phyloP scores from a whole-genome alignment of 2,797 vertebrate genomes.

The Scolopax bukidnonensis region DNA sequence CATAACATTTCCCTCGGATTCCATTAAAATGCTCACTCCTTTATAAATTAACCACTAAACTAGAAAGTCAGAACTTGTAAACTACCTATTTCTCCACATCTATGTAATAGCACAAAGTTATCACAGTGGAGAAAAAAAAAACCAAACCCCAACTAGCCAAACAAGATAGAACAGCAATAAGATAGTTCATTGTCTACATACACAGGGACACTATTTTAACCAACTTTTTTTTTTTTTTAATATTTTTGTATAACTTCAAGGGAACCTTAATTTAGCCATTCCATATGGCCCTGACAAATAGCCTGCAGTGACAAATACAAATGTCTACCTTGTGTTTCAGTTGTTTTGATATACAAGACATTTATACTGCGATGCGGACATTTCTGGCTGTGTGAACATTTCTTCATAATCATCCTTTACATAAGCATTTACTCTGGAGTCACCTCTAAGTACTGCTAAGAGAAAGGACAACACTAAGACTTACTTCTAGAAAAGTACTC shows the following conservation, averaged over 20 bases:
- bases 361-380: background rate
- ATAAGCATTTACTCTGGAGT: background rate
- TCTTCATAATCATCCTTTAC: background rate
- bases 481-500: background rate
- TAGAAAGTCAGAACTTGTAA: background rate
- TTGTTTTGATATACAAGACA: background rate
- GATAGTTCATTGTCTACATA: background rate
- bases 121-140: background rate
- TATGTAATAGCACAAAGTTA: background rate
- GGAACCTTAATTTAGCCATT: background rate
- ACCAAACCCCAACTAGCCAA: background rate
- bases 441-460: background rate
- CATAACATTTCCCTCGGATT: background rate
- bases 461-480: background rate
- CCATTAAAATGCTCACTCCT: background rate
- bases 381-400: background rate
- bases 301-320: background rate
- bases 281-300: slow-evolving; percentile 1
- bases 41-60: background rate
- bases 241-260: background rate
- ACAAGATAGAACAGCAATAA: background rate
- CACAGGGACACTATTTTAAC: background rate
- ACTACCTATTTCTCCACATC: background rate
- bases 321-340: background rate
- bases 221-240: background rate